Evolutionary conservation across 2,888 invertebrate species (phyloP), one percentile per base, ranked within the genome.

Genomic region (Ichneumoninae sp.): DNA sequence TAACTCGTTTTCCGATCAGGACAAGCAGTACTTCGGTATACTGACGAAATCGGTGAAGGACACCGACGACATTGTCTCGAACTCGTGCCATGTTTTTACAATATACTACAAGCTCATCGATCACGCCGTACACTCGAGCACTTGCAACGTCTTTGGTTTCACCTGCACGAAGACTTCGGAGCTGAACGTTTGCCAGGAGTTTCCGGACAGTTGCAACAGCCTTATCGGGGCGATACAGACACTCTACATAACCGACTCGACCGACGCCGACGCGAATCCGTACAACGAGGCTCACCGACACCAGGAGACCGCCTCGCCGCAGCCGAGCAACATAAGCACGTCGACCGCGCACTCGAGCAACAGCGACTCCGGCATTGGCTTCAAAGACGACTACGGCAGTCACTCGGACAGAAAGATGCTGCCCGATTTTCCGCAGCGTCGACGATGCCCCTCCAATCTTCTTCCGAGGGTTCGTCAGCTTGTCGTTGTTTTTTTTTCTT

Each of bases 1-100:
- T 68, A 98, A 98, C 85, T 97, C 98, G 3, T 97, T 98, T 65
- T 97, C 97, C 0, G 98, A 98, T 89, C 98, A 98, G 88, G 98
- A 98, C 91, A 96, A 98, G 89, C 95, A 98, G 73, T 98, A 98
- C 93, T 99, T 99, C 92, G 99, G 98, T 0, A 95, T 99, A 63
- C 97, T 99, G 3, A 99, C 98, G 0, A 96, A 97, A 90, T 97
- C 97, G 0, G 96, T 96, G 83, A 92, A 90, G 77, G 92, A 93
- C 75, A 92, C 92, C 16, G 95, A 91, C 91, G 89, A 96, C 10
- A 95, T 95, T 86, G 95, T 96, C 22, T 97, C 97, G 0, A 98
- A 98, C 91, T 98, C 98, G 75, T 98, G 99, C 91, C 99, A 99
- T 94, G 98, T 99, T 0, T 99, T 99, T 93, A 98, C 98, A 83